These are phyloP conservation scores for Stomatorhinus ivindoensis DNA, from an alignment of 2,113 vertebrate species.

Conservation along the genomic window DNA sequence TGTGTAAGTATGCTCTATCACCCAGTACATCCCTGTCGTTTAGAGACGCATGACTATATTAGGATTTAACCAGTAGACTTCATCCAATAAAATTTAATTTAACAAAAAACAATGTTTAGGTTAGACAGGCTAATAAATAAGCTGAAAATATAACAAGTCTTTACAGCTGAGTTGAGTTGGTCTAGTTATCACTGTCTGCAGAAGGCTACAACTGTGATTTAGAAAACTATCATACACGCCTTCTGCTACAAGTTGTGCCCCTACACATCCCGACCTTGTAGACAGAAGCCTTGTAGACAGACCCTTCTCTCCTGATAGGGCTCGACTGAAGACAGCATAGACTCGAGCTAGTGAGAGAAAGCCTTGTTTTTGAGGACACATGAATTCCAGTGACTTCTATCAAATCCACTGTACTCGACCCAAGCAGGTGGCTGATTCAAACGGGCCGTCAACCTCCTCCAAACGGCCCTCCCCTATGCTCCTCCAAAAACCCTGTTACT, in stretches of 20 bases:
- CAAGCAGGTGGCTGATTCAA: background rate
- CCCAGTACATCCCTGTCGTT: background rate
- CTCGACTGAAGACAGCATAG: background rate
- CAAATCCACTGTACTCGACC: background rate
- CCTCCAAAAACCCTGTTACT: background rate
- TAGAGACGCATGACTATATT: background rate
- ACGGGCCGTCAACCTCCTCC: background rate
- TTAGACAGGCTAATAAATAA: background rate
- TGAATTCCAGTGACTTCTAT: background rate
- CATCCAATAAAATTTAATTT: background rate
- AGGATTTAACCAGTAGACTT: background rate
- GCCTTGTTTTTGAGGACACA: background rate
- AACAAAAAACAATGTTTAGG: background rate
- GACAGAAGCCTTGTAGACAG: background rate
- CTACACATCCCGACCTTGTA: background rate
- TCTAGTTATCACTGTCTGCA: background rate
- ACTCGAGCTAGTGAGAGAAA: background rate
- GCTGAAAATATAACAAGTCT: background rate
- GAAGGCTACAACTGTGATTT: background rate
- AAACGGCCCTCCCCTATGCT: background rate
- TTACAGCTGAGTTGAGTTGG: background rate
- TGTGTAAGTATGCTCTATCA: background rate
- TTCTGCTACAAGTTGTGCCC: background rate
- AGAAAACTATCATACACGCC: background rate
- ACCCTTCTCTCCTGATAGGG: background rate